Evolutionary conservation across 2,797 vertebrate species (phyloP), one percentile per base, ranked within the genome.

Genomic region (Phaenicophaeus curvirostris): DNA sequence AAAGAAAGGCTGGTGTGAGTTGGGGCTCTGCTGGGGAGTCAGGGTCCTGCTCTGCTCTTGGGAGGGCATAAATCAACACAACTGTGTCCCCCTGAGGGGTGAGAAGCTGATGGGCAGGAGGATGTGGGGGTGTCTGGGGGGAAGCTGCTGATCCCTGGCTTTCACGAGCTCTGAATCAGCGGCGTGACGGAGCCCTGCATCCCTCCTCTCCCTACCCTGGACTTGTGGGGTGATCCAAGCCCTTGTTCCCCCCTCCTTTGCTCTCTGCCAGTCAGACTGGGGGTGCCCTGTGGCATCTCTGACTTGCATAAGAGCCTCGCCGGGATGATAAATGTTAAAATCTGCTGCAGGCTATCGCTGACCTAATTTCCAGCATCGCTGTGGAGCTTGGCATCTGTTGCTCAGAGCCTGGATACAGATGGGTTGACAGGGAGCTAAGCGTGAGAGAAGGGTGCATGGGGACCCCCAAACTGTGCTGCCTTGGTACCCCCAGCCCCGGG

Each of bases 381-480:
- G 65, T 55, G 96, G 77, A 68, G 42, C 67, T 59, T 27, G 87
- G 97, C 96, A 94, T 93, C 95, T 97, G 97, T 93, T 97, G 96
- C 94, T 88, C 28, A 13, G 75, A 78, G 74, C 76, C 87, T 62
- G 71, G 6, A 82, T 87, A 92, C 91, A 88, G 96, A 95, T 92
- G 96, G 92, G 94, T 83, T 93, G 95, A 19, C 81, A 76, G 94
- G 90, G 94, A 91, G 88, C 68, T 72, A 46, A 89, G 46, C 12
- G 92, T 85, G 86, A 89, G 95, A 66, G 74, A n/a, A 75, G 77
- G 93, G 57, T 17, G 25, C 5, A 16, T 11, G 35, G 62, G 57
- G 69, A 33, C 82, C 77, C 89, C 71, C 1, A 2, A 4, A 3
- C 13, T 61, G 39, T 13, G 39, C 59, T 41, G 41, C 33, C 33